Percentiles rank a stretch among this genome's conserved stretches.
phyloP scores from a whole-genome alignment of 1,140 invertebrate genomes.

The Achatina immaculata region DNA sequence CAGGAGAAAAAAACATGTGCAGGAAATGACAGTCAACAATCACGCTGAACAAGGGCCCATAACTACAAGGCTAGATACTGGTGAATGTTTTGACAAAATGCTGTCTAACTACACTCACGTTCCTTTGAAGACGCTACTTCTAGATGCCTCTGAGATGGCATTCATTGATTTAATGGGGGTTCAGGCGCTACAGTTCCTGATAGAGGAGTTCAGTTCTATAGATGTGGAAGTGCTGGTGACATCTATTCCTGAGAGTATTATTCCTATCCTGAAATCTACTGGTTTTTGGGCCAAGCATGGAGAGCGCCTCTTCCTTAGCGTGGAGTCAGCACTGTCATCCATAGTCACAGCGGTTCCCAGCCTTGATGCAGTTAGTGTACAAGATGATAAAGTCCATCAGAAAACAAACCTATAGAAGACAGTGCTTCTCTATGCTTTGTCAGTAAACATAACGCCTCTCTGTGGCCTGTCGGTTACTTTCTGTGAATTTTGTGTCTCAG shows the following conservation, averaged over 20 bases:
- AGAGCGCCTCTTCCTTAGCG: conserved; percentile 26
- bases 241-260: conserved; percentile 22
- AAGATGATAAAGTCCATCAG: neutral
- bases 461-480: no score
- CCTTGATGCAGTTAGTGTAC: no score
- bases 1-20: conserved; percentile 33
- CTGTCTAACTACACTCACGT: no score
- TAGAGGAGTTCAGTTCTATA: conserved; percentile 18
- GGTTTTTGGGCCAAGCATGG: conserved; percentile 36
- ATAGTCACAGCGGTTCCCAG: neutral
- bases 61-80: no score
- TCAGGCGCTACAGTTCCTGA: conserved; percentile 41
- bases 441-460: no score
- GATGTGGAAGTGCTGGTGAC: conserved; percentile 32
- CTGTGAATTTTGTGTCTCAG: no score
- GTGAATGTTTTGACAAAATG: no score
- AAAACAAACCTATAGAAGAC: neutral
- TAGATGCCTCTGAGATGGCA: conserved; percentile 41
- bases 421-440: no score
- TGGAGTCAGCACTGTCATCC: conserved; percentile 27
- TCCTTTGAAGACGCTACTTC: conserved; percentile 9
- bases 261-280: conserved; percentile 20
- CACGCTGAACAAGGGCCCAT: no score
- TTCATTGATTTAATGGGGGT: conserved; percentile 53
- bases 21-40: neutral